phyloP scores from a whole-genome alignment of 2,888 invertebrate genomes.

The Yponomeuta sedellus region DNA sequence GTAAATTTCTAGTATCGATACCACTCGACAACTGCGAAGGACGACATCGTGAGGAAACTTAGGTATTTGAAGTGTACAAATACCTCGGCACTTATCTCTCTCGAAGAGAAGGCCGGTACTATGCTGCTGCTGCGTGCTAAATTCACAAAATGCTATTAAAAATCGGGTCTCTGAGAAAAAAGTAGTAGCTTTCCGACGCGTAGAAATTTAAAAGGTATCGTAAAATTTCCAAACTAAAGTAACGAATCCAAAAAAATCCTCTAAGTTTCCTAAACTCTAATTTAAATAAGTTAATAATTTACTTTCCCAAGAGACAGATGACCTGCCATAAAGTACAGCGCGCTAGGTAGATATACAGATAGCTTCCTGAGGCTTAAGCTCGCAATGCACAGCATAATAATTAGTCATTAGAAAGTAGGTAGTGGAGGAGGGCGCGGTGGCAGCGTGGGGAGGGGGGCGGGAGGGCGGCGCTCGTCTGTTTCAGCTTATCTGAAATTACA shows the following conservation, averaged over 20 bases:
- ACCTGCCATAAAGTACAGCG: constrained; percentile 46
- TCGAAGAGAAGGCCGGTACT: no score
- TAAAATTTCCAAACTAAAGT: no score
- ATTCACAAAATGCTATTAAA: no score
- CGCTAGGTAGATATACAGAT: constrained; percentile 2
- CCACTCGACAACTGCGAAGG: no score
- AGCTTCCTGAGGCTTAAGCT: constrained; percentile 61
- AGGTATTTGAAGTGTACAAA: no score
- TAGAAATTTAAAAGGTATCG: no score
- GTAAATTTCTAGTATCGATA: no score
- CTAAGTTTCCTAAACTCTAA: not conserved
- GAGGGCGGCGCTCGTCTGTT: constrained; percentile 71
- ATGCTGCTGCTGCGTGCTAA: no score
- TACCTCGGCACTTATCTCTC: no score
- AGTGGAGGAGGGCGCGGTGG: constrained; percentile 39
- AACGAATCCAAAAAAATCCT: no score
- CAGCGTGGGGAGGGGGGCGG: constrained; percentile 29
- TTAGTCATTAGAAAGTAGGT: constrained; percentile 77
- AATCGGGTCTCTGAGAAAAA: not conserved
- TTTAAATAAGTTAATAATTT: not conserved
- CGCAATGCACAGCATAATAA: constrained; percentile 76
- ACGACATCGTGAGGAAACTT: no score
- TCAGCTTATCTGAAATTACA: constrained; percentile 77
- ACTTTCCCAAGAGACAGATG: constrained; percentile 34
- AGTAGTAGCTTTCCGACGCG: no score